Evolutionary conservation across 2,113 vertebrate species (phyloP), one percentile per base, ranked within the genome.

Genomic region (Siniperca knerii): DNA sequence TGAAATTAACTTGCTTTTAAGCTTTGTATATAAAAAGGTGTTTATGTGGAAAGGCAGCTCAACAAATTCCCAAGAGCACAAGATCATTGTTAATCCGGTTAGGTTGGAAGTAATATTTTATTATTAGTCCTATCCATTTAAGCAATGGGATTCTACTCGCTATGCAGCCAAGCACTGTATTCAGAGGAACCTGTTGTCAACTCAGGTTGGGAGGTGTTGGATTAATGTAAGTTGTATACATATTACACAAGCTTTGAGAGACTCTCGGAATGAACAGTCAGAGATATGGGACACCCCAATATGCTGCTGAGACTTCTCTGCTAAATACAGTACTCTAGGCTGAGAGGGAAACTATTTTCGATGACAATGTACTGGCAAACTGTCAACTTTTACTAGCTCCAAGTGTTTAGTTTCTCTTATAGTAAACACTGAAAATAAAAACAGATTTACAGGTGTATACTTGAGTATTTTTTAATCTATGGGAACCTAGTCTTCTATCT

Each of bases 61-160:
- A 72, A 89, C 82, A 87, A 66, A 92, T 88, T 89, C 86, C 83
- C 80, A 70, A 86, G 91, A 93, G 88, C 89, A 88, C 48, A 46
- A 86, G 88, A 95, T 94, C 94, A 64, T 83, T 94, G 91, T 88
- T 94, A 95, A 95, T 94, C 93, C 81, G 64, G 85, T 95, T 93
- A 89, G 77, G 76, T 83, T 80, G 68, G 79, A 95, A 91, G 93
- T 91, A 91, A 92, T 90, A 89, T 88, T 91, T 92, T 94, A 93
- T 95, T 92, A 94, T 93, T 94, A 90, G 90, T 89, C 81, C 74
- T 81, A 92, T 92, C 90, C 92, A 91, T 95, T 96, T 92, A 92
- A 86, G 89, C 93, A 94, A 95, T 90, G 85, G 91, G 94, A 94
- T 94, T 94, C 57, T 84, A 84, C 84, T 91, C 20, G 40, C 89